Evolutionary conservation across 1,140 invertebrate species (phyloP).

Genomic region (Uloborus diversus): DNA sequence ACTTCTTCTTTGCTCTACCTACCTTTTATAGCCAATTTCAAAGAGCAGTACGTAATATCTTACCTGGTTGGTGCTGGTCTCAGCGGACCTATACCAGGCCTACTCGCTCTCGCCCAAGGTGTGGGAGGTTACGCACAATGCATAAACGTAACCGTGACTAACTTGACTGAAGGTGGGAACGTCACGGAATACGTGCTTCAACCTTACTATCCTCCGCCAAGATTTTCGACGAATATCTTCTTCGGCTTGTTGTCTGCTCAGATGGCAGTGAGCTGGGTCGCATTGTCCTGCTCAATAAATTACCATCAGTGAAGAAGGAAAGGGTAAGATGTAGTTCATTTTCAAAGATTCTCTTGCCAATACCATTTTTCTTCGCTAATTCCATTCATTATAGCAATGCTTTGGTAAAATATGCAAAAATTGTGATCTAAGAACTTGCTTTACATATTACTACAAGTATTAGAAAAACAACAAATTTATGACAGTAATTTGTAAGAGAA

Average conservation of each 20-base stretch:
- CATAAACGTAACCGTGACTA: slow-evolving; percentile 66
- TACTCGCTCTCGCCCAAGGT: slow-evolving; percentile 76
- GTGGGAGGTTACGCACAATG: slow-evolving; percentile 70
- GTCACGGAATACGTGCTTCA: slow-evolving; percentile 49
- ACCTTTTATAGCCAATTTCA: slow-evolving; percentile 86
- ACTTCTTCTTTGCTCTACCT: slow-evolving; percentile 91
- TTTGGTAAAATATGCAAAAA: no score
- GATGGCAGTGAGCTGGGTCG: slow-evolving; percentile 66
- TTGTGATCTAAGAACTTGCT: no score
- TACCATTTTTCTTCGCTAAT: no score
- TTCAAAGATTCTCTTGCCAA: no score
- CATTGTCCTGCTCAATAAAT: slow-evolving; percentile 67
- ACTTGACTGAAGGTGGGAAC: slow-evolving; percentile 45
- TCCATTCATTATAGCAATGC: no score
- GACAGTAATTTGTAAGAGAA: no score
- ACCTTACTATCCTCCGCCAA: slow-evolving; percentile 58
- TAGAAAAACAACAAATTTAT: no score
- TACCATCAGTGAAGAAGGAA: slow-evolving; percentile 59
- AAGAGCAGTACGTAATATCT: slow-evolving; percentile 74
- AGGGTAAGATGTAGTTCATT: no score
- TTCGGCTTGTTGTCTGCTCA: slow-evolving; percentile 74
- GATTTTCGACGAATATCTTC: slow-evolving; percentile 70
- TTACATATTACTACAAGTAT: no score
- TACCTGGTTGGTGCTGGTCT: slow-evolving; percentile 81
- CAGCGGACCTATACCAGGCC: slow-evolving; percentile 87